A percentile compares a stretch with the other conserved stretches of the same genome.
Evolutionary conservation across 2,888 invertebrate genomes (phyloP).

Genomic region (Stenotaenia linearis): DNA sequence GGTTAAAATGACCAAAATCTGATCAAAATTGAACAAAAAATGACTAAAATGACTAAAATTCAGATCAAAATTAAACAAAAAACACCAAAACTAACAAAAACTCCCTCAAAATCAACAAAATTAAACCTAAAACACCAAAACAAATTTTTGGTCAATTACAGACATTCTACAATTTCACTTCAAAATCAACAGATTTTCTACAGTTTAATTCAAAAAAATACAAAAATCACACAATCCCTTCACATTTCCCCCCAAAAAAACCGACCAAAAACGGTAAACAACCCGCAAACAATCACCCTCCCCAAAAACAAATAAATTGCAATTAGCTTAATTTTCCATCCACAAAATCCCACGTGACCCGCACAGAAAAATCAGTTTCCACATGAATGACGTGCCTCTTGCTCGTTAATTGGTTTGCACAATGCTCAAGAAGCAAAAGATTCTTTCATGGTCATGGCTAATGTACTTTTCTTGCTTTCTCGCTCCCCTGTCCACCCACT

Average conservation of each 20-base stretch:
- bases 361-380: not conserved
- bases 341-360: not conserved
- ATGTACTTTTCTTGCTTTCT: slow-evolving; percentile 26
- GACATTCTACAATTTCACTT: too few species aligned
- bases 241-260: too few species aligned
- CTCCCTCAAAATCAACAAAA: not conserved
- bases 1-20: not conserved
- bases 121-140: not conserved
- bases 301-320: not conserved
- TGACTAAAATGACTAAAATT: not conserved
- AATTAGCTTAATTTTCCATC: not conserved
- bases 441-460: slow-evolving; percentile 26
- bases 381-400: slow-evolving; percentile 10
- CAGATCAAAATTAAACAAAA: not conserved
- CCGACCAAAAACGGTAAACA: too few species aligned
- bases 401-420: slow-evolving; percentile 22
- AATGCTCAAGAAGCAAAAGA: not conserved
- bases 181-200: too few species aligned
- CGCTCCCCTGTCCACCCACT: slow-evolving; percentile 16
- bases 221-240: too few species aligned
- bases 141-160: too few species aligned
- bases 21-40: too few species aligned
- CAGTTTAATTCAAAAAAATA: too few species aligned
- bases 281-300: too few species aligned
- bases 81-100: not conserved